Evolutionary conservation across 1,140 invertebrate genomes (phyloP), one percentile per base, ranked within the genome.

Genomic region (Drosophila varians): DNA sequence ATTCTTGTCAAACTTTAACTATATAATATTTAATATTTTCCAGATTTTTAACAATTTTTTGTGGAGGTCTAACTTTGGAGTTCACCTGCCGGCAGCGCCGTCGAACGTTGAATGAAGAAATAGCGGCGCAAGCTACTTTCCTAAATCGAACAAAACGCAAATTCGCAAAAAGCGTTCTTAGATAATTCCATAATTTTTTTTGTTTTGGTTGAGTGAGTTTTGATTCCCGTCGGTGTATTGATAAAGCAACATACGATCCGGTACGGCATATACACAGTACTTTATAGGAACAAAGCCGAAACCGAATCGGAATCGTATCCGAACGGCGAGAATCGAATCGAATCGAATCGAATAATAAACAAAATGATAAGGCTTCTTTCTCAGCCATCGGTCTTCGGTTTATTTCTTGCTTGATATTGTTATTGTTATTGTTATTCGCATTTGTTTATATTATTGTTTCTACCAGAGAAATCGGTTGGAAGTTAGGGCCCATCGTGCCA

Each of bases 151-250:
- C 36, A 16, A 18, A 80, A 80, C 55, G 60, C 47, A 87, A 86
- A 82, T 87, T 87, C 64, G 82, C 80, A 80, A 42, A 77, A 65
- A 64, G 68, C 77, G 60, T 86, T 86, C 76, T 71, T 66, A 79
- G 80, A 79, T 84, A 80, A 86, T 86, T 80, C 62, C 74, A 80
- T 68, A 45, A 61, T 72, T 73, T 77, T 79, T 79, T 77, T 79
- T 79, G 76, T 79, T 86, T 79, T 79, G 80, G 69, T 86, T 83
- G 80, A 57, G 51, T 60, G 40, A 52, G 38, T 48, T 62, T 49
- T 55, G 61, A 66, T 45, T 66, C 23, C 34, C 34, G 36, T 28
- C 42, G 19, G 18, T 61, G 12, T 16, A 47, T 38, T 25, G 34
- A 49, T 16, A 45, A 66, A 57, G 21, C 31, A 40, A 58, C 46